phyloP scores from a whole-genome alignment of 2,888 invertebrate genomes.

The Hydropsyche betteni region DNA sequence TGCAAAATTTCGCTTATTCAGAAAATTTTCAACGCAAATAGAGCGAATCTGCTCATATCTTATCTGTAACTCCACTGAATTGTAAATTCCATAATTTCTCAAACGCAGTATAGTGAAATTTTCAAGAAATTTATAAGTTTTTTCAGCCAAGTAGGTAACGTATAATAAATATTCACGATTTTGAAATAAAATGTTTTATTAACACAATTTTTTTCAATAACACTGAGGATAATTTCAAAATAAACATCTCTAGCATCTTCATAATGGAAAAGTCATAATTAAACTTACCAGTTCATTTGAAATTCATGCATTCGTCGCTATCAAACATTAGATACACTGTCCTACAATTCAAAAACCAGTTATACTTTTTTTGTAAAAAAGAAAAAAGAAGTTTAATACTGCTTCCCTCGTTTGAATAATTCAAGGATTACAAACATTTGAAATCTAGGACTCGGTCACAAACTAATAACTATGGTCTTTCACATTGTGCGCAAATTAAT shows the following conservation, averaged over 20 bases:
- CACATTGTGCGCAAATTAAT: constrained; percentile 48
- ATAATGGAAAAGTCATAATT: constrained; percentile 54
- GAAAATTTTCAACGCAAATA: no score
- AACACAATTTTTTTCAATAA: constrained; percentile 69
- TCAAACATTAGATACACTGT: constrained; percentile 51
- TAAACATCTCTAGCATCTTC: constrained; percentile 69
- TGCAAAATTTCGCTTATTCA: no score
- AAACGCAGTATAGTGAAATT: no score
- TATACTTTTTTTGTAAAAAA: constrained; percentile 47
- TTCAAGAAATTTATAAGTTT: no score
- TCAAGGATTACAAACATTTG: constrained; percentile 45
- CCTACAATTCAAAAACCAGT: constrained; percentile 46
- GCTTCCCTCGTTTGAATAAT: constrained; percentile 43
- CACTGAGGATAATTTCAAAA: constrained; percentile 64
- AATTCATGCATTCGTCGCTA: constrained; percentile 49
- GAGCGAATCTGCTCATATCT: no score
- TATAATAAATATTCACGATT: constrained; percentile 26
- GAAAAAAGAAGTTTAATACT: constrained; percentile 51
- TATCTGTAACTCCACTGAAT: no score
- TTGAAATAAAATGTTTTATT: constrained; percentile 66
- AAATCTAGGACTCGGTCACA: constrained; percentile 45
- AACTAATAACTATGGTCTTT: constrained; percentile 43
- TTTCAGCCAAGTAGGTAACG: not conserved
- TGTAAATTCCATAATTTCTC: no score
- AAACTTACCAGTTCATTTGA: constrained; percentile 47